These are phyloP conservation scores for Hippolais icterina DNA, from an alignment of 2,113 vertebrate species.

Conservation along the genomic window DNA sequence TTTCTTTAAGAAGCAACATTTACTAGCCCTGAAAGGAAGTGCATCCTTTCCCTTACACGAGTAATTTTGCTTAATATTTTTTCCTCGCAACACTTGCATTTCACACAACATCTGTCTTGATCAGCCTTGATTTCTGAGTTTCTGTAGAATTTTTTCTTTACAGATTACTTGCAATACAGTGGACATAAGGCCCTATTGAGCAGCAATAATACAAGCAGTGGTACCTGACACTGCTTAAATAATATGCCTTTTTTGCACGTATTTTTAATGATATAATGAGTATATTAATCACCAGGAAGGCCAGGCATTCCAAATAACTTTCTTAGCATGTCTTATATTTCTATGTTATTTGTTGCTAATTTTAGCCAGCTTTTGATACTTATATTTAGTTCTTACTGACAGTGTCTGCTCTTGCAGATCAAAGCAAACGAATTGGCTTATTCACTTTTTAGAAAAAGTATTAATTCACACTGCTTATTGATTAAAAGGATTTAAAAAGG, in stretches of 20 bases:
- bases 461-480: neutral
- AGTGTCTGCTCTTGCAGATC: neutral
- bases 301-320: neutral
- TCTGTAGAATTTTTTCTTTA: neutral
- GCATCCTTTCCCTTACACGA: neutral
- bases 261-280: neutral
- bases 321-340: neutral
- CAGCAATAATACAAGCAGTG: neutral
- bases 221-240: neutral
- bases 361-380: neutral
- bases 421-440: neutral
- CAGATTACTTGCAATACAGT: neutral
- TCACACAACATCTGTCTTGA: neutral
- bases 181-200: neutral
- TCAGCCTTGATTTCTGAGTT: neutral
- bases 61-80: neutral
- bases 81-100: neutral
- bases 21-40: neutral
- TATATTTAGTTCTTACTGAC: neutral
- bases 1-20: neutral
- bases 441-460: neutral
- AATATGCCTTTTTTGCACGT: neutral
- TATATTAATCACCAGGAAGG: neutral
- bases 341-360: neutral
- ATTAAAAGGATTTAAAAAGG: neutral